These are phyloP conservation scores for Tenodera sinensis DNA, from an alignment of 2,888 invertebrate genomes.

Conservation along the genomic window DNA sequence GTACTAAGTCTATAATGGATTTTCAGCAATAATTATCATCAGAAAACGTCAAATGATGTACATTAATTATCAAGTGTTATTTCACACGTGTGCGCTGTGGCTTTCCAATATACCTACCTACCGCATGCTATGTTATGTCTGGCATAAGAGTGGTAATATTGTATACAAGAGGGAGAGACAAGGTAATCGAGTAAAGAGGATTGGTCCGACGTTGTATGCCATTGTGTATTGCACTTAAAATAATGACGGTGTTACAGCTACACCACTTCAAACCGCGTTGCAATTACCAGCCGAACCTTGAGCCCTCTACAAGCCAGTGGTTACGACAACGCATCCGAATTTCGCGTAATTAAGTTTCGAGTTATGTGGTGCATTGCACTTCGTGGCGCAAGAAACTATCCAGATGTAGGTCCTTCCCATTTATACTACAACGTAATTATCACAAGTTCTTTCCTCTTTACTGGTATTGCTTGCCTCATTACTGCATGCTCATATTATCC, in stretches of 20 bases:
- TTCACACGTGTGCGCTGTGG: not conserved
- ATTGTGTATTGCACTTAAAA: not conserved
- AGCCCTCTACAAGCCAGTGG: not conserved
- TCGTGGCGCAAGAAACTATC: no score
- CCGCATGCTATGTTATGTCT: not conserved
- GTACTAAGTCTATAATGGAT: no score
- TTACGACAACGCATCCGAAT: not conserved
- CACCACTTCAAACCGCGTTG: not conserved
- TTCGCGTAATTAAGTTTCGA: not conserved
- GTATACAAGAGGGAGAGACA: not conserved
- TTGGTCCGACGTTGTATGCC: not conserved
- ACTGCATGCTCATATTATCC: no score
- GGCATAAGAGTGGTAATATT: not conserved
- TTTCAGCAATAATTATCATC: no score
- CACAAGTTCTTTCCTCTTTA: no score
- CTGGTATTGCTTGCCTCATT: no score
- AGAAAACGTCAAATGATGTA: no score
- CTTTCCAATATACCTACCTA: not conserved
- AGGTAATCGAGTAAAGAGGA: not conserved
- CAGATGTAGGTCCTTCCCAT: no score
- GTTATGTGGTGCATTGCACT: not conserved
- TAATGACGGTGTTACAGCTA: not conserved
- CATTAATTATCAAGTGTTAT: no score
- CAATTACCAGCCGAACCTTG: not conserved
- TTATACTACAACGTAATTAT: no score